Percentiles rank a stretch among this genome's conserved stretches.
Evolutionary conservation across 2,113 vertebrate species (phyloP).

Genomic region (Lophotis ruficrista): DNA sequence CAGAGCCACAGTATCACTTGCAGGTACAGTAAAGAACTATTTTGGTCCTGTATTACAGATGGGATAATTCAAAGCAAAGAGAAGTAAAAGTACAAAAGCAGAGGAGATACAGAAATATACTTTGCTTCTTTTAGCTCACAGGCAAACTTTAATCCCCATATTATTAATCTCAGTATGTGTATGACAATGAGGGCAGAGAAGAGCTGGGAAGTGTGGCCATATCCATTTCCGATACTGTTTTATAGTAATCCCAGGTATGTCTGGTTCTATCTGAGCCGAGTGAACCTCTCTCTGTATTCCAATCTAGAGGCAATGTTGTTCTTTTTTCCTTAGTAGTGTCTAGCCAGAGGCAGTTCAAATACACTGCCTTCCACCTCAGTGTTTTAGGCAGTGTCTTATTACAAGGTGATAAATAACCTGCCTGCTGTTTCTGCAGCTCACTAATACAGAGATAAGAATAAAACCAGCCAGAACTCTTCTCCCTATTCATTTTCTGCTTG

Average conservation of each 20-base stretch:
- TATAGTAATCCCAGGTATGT: not conserved
- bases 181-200: not conserved
- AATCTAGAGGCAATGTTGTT: not conserved
- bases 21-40: not conserved
- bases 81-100: not conserved
- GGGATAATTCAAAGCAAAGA: not conserved
- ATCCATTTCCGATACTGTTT: not conserved
- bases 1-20: not conserved
- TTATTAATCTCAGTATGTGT: not conserved
- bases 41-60: not conserved
- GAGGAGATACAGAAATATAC: not conserved
- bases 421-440: not conserved
- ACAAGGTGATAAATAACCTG: slow-evolving; percentile 23
- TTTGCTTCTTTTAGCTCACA: not conserved
- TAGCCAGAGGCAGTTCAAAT: not conserved
- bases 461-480: not conserved
- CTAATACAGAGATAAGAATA: slow-evolving; percentile 1
- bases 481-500: slow-evolving; percentile 1
- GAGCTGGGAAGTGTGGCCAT: not conserved
- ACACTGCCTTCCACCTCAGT: not conserved
- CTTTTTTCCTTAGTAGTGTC: not conserved
- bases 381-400: not conserved
- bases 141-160: not conserved
- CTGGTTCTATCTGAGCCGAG: not conserved
- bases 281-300: not conserved